Evolutionary conservation across 1,140 invertebrate genomes (phyloP), one percentile per base, ranked within the genome.

Genomic region (Temnothorax curvispinosus): DNA sequence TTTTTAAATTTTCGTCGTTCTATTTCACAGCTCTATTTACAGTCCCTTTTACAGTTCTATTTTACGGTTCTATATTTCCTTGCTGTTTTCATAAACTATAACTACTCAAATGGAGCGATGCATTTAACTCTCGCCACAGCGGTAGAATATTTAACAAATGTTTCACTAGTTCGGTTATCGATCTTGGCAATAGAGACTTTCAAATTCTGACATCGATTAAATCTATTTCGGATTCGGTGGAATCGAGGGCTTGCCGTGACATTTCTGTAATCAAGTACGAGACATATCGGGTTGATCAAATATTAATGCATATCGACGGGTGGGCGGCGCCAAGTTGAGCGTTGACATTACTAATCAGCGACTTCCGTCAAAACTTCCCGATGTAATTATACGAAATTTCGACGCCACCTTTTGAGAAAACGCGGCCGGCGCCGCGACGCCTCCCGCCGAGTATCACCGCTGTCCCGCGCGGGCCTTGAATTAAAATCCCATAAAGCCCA

Each of bases 401-500:
- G 13, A 13, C 18, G 41, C 2, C n/a, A 32, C 47, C 47, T 78
- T 21, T 74, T 60, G 41, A 84, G 69, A 84, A 84, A 62, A 9
- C 18, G 80, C 41, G 9, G 21, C 2, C 38, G 9, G 15, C 52
- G 11, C 60, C 32, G 50, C 50, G 7, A 9, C 4, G 18, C 2
- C 4, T 2, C 0, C 21, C 8, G 27, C 60, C 27, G 27, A 27
- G 54, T 58, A 75, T 75, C 50, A 15, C 54, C 52, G 32, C 18
- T 60, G 47, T 75, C 56, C 60, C 60, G 62, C 54, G 38, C 75
- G 87, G 69, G 58, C 78, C 87, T 80, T 93, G 93, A 93, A 94
- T 94, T 93, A 94, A 94, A 94, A 93, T 94, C 92, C 88, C 92
- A 93, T 93, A 93, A 94, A 94, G 87, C 60, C 85, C 88, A 84